Evolutionary conservation across 2,113 vertebrate species (phyloP).

Genomic region (Ovis aries): DNA sequence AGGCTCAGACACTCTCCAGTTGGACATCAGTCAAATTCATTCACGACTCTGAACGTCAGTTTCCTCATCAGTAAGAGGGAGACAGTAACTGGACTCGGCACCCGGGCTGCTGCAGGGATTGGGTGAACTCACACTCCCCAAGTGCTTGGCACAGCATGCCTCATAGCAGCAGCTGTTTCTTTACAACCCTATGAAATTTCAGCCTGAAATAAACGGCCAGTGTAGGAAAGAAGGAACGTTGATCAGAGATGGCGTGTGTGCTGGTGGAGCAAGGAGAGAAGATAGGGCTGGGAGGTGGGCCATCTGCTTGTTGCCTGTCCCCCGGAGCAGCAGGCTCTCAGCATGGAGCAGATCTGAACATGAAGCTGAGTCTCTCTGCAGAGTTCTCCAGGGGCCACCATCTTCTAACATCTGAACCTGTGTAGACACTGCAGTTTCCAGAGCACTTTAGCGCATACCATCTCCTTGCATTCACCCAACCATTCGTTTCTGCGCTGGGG

Average conservation of each 20-base stretch:
- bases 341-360: rapidly evolving
- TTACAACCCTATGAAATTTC: not conserved
- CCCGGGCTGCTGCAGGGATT: not conserved
- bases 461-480: not conserved
- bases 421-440: not conserved
- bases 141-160: rapidly evolving
- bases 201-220: not conserved
- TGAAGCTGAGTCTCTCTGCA: not conserved
- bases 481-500: not conserved
- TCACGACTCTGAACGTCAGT: not conserved
- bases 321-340: not conserved
- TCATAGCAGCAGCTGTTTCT: not conserved
- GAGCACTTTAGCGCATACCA: not conserved
- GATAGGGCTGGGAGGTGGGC: not conserved
- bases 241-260: not conserved
- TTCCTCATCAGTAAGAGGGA: not conserved
- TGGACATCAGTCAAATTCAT: not conserved
- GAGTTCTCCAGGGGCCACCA: not conserved
- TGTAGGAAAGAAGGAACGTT: not conserved
- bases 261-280: not conserved
- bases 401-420: not conserved
- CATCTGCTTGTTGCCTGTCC: not conserved
- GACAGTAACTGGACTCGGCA: rapidly evolving
- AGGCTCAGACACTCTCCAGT: not conserved
- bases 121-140: not conserved